Evolutionary conservation across 2,113 vertebrate species (phyloP).

Genomic region (Bos javanicus): DNA sequence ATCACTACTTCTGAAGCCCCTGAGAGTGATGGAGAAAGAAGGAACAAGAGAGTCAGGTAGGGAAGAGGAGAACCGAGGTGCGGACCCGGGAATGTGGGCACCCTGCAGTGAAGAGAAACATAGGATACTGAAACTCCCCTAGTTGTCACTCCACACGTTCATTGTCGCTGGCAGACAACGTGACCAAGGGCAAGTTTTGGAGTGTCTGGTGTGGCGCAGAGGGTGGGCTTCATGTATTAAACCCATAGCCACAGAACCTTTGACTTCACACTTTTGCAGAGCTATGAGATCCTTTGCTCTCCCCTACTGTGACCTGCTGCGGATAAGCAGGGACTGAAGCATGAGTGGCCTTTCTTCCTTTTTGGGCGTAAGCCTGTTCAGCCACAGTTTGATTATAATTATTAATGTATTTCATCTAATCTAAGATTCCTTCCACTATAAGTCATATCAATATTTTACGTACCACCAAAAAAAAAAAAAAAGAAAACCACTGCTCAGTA

Average conservation of each 20-base stretch:
- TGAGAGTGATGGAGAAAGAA: neutral
- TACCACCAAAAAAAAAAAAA: neutral
- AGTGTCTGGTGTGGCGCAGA: neutral
- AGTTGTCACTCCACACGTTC: neutral
- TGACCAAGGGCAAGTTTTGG: neutral
- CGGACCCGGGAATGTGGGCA: rapidly evolving
- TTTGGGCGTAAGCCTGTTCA: constrained; percentile 89
- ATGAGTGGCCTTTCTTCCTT: constrained; percentile 88
- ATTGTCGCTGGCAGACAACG: neutral
- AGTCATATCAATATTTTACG: neutral
- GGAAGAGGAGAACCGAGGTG: no score
- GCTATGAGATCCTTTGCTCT: constrained; percentile 89
- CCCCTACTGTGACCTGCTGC: constrained; percentile 88
- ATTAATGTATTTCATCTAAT: constrained; percentile 70
- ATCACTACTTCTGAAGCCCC: neutral
- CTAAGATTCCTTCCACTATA: neutral
- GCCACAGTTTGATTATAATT: constrained; percentile 93
- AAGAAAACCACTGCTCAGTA: neutral
- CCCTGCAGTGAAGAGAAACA: neutral
- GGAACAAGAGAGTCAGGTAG: neutral
- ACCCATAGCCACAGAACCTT: neutral
- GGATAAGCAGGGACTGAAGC: constrained; percentile 88
- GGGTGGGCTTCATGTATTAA: neutral
- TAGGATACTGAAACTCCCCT: neutral
- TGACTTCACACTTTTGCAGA: constrained; percentile 78